These are phyloP conservation scores for Conopomorpha cramerella DNA, from an alignment of 1,140 invertebrate species.

Conservation along the genomic window DNA sequence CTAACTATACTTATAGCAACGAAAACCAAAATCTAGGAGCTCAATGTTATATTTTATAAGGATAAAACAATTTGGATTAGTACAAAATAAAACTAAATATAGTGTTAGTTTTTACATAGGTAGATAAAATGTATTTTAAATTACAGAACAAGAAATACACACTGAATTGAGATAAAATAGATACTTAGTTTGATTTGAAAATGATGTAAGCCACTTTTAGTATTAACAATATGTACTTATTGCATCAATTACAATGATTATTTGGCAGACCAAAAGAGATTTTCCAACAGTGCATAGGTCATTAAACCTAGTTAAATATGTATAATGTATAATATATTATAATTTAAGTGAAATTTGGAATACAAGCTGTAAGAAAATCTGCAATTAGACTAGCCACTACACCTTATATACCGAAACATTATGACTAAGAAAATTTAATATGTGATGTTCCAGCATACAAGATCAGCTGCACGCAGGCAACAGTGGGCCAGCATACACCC, in stretches of 20 bases:
- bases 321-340: constrained; percentile 11
- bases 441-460: constrained; percentile 56
- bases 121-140: constrained; percentile 60
- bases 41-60: constrained; percentile 63
- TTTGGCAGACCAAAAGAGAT: constrained; percentile 61
- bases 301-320: constrained; percentile 51
- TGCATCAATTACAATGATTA: constrained; percentile 54
- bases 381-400: constrained; percentile 58
- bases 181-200: constrained; percentile 57
- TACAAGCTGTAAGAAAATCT: constrained; percentile 61
- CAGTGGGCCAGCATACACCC: constrained; percentile 50
- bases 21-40: constrained; percentile 60
- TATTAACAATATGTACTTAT: constrained; percentile 57
- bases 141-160: constrained; percentile 60
- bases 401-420: constrained; percentile 57
- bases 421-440: constrained; percentile 52
- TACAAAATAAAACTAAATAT: constrained; percentile 64
- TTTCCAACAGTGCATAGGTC: constrained; percentile 58
- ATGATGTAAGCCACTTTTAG: constrained; percentile 54
- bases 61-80: constrained; percentile 63
- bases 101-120: constrained; percentile 61
- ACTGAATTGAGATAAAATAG: constrained; percentile 61
- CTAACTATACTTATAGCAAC: constrained; percentile 13
- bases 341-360: constrained; percentile 55
- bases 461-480: constrained; percentile 52